These are phyloP conservation scores for Thymallus thymallus DNA, from an alignment of 2,113 vertebrate species.

Conservation along the genomic window DNA sequence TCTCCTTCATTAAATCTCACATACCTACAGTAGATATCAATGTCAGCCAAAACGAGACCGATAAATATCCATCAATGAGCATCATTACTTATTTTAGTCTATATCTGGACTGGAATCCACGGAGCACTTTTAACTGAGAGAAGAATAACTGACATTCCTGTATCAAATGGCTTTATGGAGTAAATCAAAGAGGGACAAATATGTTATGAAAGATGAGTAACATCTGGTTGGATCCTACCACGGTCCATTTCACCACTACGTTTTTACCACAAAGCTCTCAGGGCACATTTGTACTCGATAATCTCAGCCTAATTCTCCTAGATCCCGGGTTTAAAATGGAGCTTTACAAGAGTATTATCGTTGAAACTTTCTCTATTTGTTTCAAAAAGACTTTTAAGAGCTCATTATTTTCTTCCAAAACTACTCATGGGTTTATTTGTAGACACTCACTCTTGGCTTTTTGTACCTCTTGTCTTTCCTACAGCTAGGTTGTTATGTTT, in stretches of 20 bases:
- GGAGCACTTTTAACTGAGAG: no score
- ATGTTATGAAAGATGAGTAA: constrained; percentile 72
- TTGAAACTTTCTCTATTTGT: constrained; percentile 51
- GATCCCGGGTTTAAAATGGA: constrained; percentile 58
- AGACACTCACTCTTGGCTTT: not conserved
- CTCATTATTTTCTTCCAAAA: not conserved
- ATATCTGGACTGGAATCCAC: constrained; percentile 60
- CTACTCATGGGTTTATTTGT: not conserved
- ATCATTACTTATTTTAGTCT: constrained; percentile 50
- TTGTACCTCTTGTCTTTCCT: not conserved
- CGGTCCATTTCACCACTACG: constrained; percentile 15
- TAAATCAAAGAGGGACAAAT: constrained; percentile 61
- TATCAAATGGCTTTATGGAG: constrained; percentile 65
- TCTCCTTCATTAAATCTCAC: constrained; percentile 31
- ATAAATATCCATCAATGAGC: constrained; percentile 51
- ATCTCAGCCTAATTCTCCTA: constrained; percentile 65
- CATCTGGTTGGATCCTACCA: constrained; percentile 71
- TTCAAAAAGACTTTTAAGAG: constrained; percentile 38
- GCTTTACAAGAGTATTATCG: constrained; percentile 66
- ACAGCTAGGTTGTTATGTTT: constrained; percentile 25
- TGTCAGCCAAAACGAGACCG: constrained; percentile 34
- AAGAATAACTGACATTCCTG: constrained; percentile 50
- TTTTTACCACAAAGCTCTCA: constrained; percentile 35
- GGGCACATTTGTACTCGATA: constrained; percentile 49
- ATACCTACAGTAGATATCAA: constrained; percentile 30